A percentile compares a stretch with the other conserved stretches of the same genome.
These are phyloP conservation scores for Augiades crinisus DNA, from an alignment of 2,888 invertebrate species.

Conservation along the genomic window DNA sequence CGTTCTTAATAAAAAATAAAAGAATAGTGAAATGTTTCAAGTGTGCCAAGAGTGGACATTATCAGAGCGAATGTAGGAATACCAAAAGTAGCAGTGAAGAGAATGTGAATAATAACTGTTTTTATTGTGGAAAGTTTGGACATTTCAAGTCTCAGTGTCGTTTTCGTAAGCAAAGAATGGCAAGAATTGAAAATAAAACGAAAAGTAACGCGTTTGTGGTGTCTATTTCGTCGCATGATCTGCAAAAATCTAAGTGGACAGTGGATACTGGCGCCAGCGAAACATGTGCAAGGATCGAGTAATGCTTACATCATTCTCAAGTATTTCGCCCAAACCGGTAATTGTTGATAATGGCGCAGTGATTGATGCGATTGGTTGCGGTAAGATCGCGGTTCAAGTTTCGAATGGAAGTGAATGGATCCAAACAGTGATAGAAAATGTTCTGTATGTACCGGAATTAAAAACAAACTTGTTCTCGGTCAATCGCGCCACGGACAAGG, in stretches of 20 bases:
- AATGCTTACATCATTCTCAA: constrained; percentile 28
- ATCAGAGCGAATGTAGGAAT: background rate
- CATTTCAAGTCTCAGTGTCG: constrained; percentile 11
- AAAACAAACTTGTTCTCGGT: too few species aligned
- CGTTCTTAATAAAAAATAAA: background rate
- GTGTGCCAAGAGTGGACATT: constrained; percentile 6
- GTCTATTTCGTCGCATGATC: background rate
- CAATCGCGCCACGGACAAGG: too few species aligned
- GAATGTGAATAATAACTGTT: constrained; percentile 16
- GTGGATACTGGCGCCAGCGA: constrained; percentile 36
- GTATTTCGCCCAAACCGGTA: constrained; percentile 24
- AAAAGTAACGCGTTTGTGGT: constrained; percentile 31
- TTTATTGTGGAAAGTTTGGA: constrained; percentile 20
- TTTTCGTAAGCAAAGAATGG: constrained; percentile 1
- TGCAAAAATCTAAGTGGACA: constrained; percentile 31
- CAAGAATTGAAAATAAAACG: background rate
- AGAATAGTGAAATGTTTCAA: constrained; percentile 1
- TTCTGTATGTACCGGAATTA: too few species aligned
- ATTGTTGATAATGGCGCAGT: constrained; percentile 32
- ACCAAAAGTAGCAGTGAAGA: background rate
- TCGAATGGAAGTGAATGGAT: constrained; percentile 35
- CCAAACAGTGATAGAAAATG: constrained; percentile 31
- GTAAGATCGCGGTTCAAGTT: constrained; percentile 32
- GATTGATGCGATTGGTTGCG: constrained; percentile 28
- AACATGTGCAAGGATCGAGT: constrained; percentile 33